Conservation (phyloP, 2,113 vertebrate species). For the Capra hircus region DNA sequence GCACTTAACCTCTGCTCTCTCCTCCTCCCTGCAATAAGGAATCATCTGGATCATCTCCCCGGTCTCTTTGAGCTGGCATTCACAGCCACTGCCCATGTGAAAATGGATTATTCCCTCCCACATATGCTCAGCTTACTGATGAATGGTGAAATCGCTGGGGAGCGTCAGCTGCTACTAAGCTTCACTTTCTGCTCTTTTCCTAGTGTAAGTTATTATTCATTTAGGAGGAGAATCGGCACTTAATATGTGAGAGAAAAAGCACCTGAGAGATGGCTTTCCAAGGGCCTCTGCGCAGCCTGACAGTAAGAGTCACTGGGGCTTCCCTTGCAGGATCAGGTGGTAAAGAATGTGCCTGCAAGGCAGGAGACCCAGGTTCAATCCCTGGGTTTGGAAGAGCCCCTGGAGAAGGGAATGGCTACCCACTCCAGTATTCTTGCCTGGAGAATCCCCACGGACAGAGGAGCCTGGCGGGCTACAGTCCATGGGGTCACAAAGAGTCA, state of each 20-base stretch:
- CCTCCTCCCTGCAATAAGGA: neutral
- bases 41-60: neutral
- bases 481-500: neutral
- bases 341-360: neutral
- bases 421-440: neutral
- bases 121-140: neutral
- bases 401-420: neutral
- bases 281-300: neutral
- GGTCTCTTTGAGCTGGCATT: neutral
- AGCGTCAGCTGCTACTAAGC: neutral
- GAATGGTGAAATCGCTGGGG: neutral
- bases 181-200: neutral
- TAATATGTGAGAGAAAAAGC: neutral
- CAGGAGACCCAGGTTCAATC: neutral
- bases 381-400: neutral
- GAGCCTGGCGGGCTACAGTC: neutral
- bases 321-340: neutral
- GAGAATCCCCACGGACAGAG: neutral
- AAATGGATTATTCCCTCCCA: neutral
- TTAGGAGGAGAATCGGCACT: neutral
- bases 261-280: neutral
- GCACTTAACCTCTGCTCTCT: neutral
- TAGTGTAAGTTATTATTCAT: neutral
- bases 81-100: neutral
- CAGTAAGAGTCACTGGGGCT: neutral